These are phyloP conservation scores for Nansenia antarctica DNA, from an alignment of 2,113 vertebrate genomes.

Conservation along the genomic window DNA sequence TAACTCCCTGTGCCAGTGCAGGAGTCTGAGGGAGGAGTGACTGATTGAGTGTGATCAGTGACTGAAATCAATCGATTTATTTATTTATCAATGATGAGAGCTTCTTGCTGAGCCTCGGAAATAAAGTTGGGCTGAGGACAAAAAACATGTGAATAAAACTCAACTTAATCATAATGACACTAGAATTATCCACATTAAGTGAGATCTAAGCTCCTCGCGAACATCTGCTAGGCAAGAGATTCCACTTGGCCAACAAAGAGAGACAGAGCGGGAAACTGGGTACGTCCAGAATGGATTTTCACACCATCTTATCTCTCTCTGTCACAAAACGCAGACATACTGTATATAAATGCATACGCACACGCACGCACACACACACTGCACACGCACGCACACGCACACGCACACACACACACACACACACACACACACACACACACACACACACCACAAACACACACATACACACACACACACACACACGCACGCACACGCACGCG, in stretches of 20 bases:
- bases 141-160: conserved; percentile 37
- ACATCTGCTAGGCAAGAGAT: conserved; percentile 26
- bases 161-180: conserved; percentile 8
- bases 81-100: conserved; percentile 42
- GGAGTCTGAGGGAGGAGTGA: conserved; percentile 19
- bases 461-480: neutral
- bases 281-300: conserved; percentile 32
- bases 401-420: conserved; percentile 9
- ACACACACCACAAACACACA: conserved; percentile 21
- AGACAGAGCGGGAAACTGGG: conserved; percentile 9
- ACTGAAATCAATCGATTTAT: conserved; percentile 35
- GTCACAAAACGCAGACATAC: conserved; percentile 24
- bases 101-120: neutral
- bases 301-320: conserved; percentile 37
- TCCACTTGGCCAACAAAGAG: conserved; percentile 16
- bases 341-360: conserved; percentile 14
- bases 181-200: conserved; percentile 38
- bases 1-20: conserved; percentile 18
- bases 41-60: conserved; percentile 26
- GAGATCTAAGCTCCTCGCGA: conserved; percentile 21
- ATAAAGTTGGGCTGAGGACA: conserved; percentile 11
- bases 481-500: conserved; percentile 11
- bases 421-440: neutral
- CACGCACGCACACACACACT: conserved; percentile 12
- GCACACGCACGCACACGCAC: conserved; percentile 7